Percentiles rank a stretch among this genome's conserved stretches.
phyloP scores from a whole-genome alignment of 2,797 vertebrate genomes.

The Nannoperca australis region DNA sequence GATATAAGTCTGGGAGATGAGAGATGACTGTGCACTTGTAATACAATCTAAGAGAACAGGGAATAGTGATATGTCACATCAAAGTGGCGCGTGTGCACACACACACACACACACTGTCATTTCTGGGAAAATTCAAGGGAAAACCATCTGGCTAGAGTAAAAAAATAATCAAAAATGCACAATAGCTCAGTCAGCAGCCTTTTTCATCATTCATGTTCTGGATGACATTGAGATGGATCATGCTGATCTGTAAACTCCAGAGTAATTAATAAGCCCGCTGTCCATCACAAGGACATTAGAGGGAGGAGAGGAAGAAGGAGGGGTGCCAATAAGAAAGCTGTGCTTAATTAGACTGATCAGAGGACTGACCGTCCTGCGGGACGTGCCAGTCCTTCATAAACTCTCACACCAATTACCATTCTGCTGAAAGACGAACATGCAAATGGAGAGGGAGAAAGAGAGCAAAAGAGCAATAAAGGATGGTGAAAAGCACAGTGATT shows the following conservation, averaged over 20 bases:
- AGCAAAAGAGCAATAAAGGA: background rate
- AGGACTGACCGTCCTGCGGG: conserved; percentile 54
- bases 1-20: conserved; percentile 38
- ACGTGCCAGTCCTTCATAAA: conserved; percentile 54
- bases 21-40: conserved; percentile 30
- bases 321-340: conserved; percentile 53
- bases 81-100: conserved; percentile 19
- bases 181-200: conserved; percentile 13
- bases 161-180: background rate
- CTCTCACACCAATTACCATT: conserved; percentile 53
- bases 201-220: background rate
- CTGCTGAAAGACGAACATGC: conserved; percentile 22
- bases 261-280: conserved; percentile 75
- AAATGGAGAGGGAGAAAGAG: conserved; percentile 16
- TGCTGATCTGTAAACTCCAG: conserved; percentile 67
- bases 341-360: conserved; percentile 80
- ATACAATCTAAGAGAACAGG: conserved; percentile 27
- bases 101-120: conserved; percentile 2
- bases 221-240: conserved; percentile 46
- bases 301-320: conserved; percentile 46
- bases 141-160: conserved; percentile 15
- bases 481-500: background rate
- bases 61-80: conserved; percentile 39
- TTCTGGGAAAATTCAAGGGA: conserved; percentile 11
- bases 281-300: conserved; percentile 61